Evolutionary conservation across 2,113 vertebrate genomes (phyloP).

Genomic region (Brachypodius melanocephalos): DNA sequence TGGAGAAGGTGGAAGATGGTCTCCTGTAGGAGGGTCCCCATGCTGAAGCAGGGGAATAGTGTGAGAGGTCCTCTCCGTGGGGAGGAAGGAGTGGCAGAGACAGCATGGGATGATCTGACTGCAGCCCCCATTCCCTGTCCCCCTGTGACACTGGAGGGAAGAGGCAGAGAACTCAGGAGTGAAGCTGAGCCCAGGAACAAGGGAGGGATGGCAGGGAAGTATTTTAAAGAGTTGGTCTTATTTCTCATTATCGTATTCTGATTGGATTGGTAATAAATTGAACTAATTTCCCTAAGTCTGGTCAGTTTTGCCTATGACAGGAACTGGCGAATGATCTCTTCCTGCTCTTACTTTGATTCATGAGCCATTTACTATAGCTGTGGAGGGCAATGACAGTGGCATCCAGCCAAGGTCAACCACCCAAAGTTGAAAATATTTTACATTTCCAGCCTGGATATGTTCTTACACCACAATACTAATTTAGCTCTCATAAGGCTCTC

Average conservation of each 20-base stretch:
- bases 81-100: background rate
- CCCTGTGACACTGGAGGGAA: background rate
- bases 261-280: background rate
- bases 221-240: background rate
- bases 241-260: fast-evolving
- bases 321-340: background rate
- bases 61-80: background rate
- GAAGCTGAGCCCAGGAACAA: background rate
- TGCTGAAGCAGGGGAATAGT: background rate
- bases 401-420: background rate
- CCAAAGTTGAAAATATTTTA: background rate
- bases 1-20: background rate
- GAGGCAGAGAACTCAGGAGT: background rate
- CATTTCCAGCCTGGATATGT: background rate
- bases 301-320: background rate
- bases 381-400: background rate
- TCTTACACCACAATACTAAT: background rate
- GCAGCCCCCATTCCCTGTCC: background rate
- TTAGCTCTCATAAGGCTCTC: background rate
- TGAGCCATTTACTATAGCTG: background rate
- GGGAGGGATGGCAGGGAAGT: background rate
- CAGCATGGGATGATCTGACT: background rate
- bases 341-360: background rate
- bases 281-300: background rate
- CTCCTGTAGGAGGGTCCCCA: fast-evolving